A percentile compares a stretch with the other conserved stretches of the same genome.
These are phyloP conservation scores for Synanthedon myopaeformis DNA, from an alignment of 2,888 invertebrate genomes.

Conservation along the genomic window DNA sequence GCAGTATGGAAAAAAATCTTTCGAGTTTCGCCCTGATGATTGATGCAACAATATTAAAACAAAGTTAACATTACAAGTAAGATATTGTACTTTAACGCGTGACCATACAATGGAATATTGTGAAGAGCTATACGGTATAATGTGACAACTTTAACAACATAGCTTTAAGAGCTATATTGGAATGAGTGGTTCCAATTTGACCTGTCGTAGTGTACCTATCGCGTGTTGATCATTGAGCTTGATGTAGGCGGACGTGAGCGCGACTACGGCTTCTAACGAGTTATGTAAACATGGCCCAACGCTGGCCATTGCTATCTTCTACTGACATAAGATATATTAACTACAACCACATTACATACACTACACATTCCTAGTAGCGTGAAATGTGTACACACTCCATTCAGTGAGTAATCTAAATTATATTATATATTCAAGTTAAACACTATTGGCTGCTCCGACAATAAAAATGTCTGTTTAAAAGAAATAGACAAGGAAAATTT, in stretches of 20 bases:
- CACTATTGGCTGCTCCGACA: too few relatives aligned
- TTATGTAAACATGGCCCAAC: constrained; percentile 48
- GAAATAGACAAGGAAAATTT: too few relatives aligned
- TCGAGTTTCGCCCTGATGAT: constrained; percentile 30
- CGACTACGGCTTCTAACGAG: constrained; percentile 48
- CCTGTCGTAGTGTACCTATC: constrained; percentile 11
- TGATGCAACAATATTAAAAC: constrained; percentile 18
- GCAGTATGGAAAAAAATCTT: constrained; percentile 28
- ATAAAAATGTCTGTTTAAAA: too few relatives aligned
- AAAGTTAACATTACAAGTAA: neutral
- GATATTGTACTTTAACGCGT: constrained; percentile 10
- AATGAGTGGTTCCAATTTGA: neutral
- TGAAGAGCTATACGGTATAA: neutral
- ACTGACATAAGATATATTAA: constrained; percentile 19
- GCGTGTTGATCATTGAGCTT: constrained; percentile 44
- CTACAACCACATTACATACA: neutral
- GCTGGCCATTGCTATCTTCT: constrained; percentile 41
- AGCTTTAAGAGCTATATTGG: neutral
- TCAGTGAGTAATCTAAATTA: too few relatives aligned
- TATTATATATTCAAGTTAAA: too few relatives aligned
- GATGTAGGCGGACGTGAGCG: constrained; percentile 41
- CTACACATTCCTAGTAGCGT: constrained; percentile 40
- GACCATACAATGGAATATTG: constrained; percentile 35
- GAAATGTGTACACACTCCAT: constrained; percentile 16
- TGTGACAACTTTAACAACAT: neutral